phyloP scores from a whole-genome alignment of 2,797 vertebrate genomes.

The Miopithecus talapoin region DNA sequence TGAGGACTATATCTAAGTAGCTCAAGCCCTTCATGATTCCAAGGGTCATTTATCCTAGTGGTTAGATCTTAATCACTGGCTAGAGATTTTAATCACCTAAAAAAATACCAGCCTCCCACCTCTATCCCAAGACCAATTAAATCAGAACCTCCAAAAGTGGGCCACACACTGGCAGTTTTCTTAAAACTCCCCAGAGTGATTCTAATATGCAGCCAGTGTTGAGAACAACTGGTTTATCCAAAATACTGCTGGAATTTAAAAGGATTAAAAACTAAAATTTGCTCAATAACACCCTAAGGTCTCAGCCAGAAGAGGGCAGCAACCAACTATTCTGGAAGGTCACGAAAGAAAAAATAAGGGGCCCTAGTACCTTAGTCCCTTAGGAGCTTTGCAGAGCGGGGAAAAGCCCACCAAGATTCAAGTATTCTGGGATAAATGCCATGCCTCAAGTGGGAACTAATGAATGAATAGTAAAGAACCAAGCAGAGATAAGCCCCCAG shows the following conservation, averaged over 20 bases:
- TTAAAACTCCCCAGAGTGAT: constrained; percentile 7
- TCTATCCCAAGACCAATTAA: neutral
- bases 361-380: no score
- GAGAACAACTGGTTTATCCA: neutral
- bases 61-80: constrained; percentile 22
- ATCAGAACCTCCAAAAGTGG: neutral
- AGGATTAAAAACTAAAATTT: constrained; percentile 39
- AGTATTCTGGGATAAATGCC: constrained; percentile 26
- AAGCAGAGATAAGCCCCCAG: constrained; percentile 2
- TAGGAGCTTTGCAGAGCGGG: no score
- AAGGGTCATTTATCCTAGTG: neutral
- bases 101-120: neutral
- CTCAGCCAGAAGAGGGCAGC: constrained; percentile 76
- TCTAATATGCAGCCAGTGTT: neutral
- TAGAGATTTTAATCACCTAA: neutral
- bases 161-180: neutral
- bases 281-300: neutral
- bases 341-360: neutral
- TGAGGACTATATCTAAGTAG: neutral
- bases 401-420: neutral
- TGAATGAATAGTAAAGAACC: constrained; percentile 6
- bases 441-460: neutral
- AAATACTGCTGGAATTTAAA: constrained; percentile 3
- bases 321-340: constrained; percentile 49
- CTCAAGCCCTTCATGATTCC: neutral